These are phyloP conservation scores for Macquaria ambigua DNA, from an alignment of 2,113 vertebrate genomes.

Conservation along the genomic window DNA sequence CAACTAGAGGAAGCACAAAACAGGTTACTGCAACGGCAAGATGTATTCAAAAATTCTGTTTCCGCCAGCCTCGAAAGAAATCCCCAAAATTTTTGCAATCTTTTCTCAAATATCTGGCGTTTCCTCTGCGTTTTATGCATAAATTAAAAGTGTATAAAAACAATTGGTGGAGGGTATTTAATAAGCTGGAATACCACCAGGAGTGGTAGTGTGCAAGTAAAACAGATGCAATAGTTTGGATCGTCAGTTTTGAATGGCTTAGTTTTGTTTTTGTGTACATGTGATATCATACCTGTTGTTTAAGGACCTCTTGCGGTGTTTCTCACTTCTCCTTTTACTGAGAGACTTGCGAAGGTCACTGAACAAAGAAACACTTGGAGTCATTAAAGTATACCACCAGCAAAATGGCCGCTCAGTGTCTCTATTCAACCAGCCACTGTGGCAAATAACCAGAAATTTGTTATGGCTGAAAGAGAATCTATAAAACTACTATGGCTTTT, in stretches of 20 bases:
- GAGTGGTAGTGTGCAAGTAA: not conserved
- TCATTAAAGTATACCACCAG: not conserved
- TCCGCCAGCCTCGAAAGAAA: not conserved
- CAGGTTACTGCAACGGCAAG: no score
- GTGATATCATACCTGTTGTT: slow-evolving; percentile 84
- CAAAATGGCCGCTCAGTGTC: not conserved
- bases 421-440: not conserved
- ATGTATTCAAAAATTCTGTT: not conserved
- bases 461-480: not conserved
- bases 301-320: slow-evolving; percentile 82
- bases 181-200: not conserved
- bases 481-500: not conserved
- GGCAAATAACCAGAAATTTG: not conserved
- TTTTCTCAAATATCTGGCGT: not conserved
- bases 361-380: slow-evolving; percentile 4
- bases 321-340: slow-evolving; percentile 87
- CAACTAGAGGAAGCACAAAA: no score
- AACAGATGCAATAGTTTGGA: not conserved
- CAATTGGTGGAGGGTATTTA: not conserved
- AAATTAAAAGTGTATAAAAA: not conserved
- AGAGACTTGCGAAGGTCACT: slow-evolving; percentile 91
- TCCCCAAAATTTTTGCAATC: no score
- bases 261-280: not conserved
- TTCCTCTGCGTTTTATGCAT: not conserved
- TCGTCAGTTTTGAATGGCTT: not conserved